Percentiles rank a stretch among this genome's conserved stretches.
These are phyloP conservation scores for Zosterops lateralis DNA, from an alignment of 2,113 vertebrate genomes.

Conservation along the genomic window DNA sequence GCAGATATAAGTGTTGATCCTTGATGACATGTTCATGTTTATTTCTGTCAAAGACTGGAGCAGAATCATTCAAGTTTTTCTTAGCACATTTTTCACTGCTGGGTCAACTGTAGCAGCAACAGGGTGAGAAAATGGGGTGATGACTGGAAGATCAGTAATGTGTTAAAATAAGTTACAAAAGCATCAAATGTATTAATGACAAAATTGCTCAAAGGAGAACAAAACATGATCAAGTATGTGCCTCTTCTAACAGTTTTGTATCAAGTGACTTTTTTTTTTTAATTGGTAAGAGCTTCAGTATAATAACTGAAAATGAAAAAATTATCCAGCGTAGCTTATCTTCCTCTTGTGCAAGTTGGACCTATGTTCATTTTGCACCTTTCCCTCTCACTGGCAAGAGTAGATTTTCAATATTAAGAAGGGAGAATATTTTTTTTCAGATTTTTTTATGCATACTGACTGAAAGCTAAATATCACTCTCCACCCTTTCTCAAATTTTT, in stretches of 20 bases:
- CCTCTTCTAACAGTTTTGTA: not conserved
- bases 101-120: slow-evolving; percentile 71
- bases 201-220: not conserved
- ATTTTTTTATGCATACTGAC: not conserved
- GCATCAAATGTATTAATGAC: not conserved
- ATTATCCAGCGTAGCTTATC: not conserved
- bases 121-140: slow-evolving; percentile 67
- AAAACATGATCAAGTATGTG: not conserved
- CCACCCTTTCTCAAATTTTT: not conserved
- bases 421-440: not conserved
- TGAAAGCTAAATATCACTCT: not conserved
- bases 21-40: slow-evolving; percentile 79
- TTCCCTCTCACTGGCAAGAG: not conserved
- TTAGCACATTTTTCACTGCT: slow-evolving; percentile 68
- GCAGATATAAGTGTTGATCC: slow-evolving; percentile 77
- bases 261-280: not conserved
- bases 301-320: not conserved
- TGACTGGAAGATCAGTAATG: slow-evolving; percentile 50
- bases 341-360: not conserved
- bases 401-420: not conserved
- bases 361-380: not conserved
- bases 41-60: slow-evolving; percentile 71
- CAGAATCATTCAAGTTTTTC: slow-evolving; percentile 63
- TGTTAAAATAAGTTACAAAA: slow-evolving; percentile 60
- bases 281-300: not conserved